Percentiles rank a stretch among this genome's conserved stretches.
phyloP scores from a whole-genome alignment of 2,113 vertebrate species.

The Varanus komodoensis region DNA sequence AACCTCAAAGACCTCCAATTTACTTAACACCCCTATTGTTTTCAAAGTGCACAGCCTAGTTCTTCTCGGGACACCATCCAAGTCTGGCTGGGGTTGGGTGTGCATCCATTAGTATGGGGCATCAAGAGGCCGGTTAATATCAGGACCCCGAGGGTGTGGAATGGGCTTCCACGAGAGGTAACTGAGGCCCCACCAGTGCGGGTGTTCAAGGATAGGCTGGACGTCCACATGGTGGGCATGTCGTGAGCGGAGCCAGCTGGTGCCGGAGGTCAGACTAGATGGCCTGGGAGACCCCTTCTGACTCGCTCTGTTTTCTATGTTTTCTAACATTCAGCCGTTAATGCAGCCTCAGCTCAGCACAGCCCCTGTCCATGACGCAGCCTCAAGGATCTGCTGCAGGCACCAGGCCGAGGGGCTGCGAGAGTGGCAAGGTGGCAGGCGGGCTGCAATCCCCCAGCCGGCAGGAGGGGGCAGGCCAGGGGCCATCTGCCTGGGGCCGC shows the following conservation, averaged over 20 bases:
- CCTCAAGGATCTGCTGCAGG: background rate
- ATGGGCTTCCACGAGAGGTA: no score
- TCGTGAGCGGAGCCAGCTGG: no score
- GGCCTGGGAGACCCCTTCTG: no score
- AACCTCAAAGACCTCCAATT: background rate
- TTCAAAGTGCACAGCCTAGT: background rate
- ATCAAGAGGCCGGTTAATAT: background rate
- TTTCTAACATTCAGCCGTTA: no score
- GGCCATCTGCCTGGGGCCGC: slow-evolving; percentile 64
- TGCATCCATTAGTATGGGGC: background rate
- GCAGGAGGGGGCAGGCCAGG: background rate
- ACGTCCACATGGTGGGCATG: no score
- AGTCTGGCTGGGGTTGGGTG: background rate
- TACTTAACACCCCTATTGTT: background rate
- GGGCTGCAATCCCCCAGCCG: background rate
- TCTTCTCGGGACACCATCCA: background rate
- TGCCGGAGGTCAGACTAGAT: no score
- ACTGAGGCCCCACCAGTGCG: no score
- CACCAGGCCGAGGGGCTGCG: background rate
- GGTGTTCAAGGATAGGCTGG: no score
- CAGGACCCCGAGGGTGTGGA: no score
- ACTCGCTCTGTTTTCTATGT: no score
- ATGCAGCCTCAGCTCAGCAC: background rate
- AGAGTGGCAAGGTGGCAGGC: background rate
- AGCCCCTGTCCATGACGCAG: background rate